These are phyloP conservation scores for Cercopithecus mitis DNA, from an alignment of 2,797 vertebrate species.

Conservation along the genomic window DNA sequence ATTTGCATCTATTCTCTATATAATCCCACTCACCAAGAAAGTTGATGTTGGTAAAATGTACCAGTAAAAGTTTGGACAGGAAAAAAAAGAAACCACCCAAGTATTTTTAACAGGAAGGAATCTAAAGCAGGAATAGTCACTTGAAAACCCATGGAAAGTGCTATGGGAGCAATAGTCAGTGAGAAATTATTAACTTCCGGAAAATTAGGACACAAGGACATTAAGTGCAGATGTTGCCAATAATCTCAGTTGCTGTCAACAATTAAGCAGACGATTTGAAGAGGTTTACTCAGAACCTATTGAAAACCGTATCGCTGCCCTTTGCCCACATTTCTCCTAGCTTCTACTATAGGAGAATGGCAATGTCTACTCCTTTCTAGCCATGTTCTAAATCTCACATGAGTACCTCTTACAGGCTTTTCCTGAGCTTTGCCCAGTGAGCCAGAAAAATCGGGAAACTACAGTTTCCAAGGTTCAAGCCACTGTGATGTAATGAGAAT, in stretches of 20 bases:
- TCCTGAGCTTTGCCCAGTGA: background rate
- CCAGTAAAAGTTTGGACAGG: background rate
- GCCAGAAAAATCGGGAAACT: background rate
- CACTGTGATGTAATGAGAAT: background rate
- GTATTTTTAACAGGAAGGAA: slow-evolving; percentile 25
- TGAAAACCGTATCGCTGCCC: background rate
- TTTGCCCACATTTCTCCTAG: background rate
- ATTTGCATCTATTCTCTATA: background rate
- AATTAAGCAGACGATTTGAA: background rate
- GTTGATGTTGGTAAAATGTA: background rate
- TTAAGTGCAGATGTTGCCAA: background rate
- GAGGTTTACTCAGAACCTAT: background rate
- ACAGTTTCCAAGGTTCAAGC: background rate
- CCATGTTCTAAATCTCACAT: background rate
- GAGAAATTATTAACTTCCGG: background rate
- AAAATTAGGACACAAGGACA: background rate
- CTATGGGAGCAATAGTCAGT: background rate
- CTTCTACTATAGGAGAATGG: background rate
- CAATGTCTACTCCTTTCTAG: background rate
- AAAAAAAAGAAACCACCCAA: background rate
- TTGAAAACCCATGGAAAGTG: background rate
- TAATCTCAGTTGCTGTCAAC: background rate
- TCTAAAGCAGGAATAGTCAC: slow-evolving; percentile 5
- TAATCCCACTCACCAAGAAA: background rate
- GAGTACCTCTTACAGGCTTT: background rate